Evolutionary conservation across 2,113 vertebrate genomes (phyloP).

Genomic region (Colius striatus): DNA sequence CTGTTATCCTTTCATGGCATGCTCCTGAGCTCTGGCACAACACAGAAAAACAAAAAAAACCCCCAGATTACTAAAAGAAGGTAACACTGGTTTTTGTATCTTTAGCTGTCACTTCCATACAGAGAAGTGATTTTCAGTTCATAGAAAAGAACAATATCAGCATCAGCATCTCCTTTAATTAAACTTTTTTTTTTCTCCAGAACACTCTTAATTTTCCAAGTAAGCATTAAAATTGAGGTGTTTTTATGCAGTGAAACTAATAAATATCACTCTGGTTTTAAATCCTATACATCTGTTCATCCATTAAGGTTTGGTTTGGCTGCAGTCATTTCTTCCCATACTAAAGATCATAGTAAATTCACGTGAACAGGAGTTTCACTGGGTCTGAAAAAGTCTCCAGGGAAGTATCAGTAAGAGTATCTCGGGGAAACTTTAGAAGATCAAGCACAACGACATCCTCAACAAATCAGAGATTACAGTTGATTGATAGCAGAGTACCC

Average conservation of each 20-base stretch:
- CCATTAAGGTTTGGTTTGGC: not conserved
- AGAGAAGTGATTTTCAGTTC: not conserved
- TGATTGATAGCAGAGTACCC: not conserved
- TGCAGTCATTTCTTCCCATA: not conserved
- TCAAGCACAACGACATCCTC: not conserved
- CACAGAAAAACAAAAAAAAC: not conserved
- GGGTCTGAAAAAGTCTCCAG: not conserved
- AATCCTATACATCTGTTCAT: not conserved
- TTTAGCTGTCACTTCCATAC: not conserved
- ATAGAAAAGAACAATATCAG: not conserved
- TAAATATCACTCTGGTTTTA: not conserved
- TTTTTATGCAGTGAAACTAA: not conserved
- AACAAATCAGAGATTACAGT: not conserved
- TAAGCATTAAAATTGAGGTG: not conserved
- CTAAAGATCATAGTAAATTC: not conserved
- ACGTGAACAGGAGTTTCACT: not conserved
- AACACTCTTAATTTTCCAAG: not conserved
- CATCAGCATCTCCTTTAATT: not conserved
- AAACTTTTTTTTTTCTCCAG: not conserved
- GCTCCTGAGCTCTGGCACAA: not conserved
- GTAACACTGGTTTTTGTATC: not conserved
- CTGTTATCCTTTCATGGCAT: not conserved
- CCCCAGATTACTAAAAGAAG: not conserved
- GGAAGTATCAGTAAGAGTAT: not conserved
- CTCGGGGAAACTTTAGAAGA: not conserved